Conservation (phyloP, 2,888 invertebrate genomes). For the Ornithoptera priamus region DNA sequence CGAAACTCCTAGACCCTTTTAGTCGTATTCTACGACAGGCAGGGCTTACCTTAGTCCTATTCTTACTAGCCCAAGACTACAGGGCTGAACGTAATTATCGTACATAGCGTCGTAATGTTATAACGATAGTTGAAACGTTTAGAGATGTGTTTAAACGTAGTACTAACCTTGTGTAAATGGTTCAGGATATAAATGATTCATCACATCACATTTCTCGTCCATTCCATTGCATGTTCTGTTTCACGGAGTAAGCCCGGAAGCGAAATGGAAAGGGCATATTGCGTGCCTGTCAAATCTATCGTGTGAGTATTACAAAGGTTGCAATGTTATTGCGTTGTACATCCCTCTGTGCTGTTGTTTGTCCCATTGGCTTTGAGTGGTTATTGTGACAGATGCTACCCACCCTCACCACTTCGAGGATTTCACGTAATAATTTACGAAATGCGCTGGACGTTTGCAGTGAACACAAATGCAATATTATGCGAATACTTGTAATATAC, state of each 20-base stretch:
- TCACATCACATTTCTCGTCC: background rate
- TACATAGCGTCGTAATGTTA: too few relatives aligned
- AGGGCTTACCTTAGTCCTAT: too few relatives aligned
- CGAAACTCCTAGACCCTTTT: too few relatives aligned
- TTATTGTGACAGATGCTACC: slow-evolving; percentile 24
- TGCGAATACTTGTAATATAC: background rate
- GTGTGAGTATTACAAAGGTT: slow-evolving; percentile 43
- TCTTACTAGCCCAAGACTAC: too few relatives aligned
- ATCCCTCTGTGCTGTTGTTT: slow-evolving; percentile 38
- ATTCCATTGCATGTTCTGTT: background rate
- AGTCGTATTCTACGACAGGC: too few relatives aligned
- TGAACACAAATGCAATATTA: slow-evolving; percentile 8
- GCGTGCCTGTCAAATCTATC: slow-evolving; percentile 46
- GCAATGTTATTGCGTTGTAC: slow-evolving; percentile 41
- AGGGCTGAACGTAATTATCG: too few relatives aligned
- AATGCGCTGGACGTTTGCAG: slow-evolving; percentile 19
- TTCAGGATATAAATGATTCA: background rate
- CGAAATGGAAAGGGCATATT: slow-evolving; percentile 50
- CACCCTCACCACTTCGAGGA: slow-evolving; percentile 19
- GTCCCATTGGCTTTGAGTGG: slow-evolving; percentile 29
- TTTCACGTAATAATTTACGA: slow-evolving; percentile 13
- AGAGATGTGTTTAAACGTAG: too few relatives aligned
- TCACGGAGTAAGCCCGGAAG: slow-evolving; percentile 29
- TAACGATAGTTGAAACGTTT: too few relatives aligned
- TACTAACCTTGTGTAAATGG: background rate